These are phyloP conservation scores for Halocynthia aurantium DNA, from an alignment of 23 tunicate genomes.

Conservation along the genomic window DNA sequence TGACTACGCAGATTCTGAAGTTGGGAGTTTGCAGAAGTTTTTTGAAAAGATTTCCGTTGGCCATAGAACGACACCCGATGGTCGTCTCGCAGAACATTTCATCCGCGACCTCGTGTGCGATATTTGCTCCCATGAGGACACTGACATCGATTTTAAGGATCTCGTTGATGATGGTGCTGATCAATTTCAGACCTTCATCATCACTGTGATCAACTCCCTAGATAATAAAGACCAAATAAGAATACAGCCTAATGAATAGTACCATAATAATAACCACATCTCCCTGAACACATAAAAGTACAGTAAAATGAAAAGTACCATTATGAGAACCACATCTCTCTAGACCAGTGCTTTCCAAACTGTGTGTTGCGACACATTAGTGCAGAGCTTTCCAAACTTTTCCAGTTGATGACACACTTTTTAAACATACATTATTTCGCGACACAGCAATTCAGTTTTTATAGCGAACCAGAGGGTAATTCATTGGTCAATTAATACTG, in stretches of 20 bases:
- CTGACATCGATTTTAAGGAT: constrained; percentile 64
- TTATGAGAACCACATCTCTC: too few relatives aligned
- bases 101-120: constrained; percentile 91
- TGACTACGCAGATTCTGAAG: constrained; percentile 71
- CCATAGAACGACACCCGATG: constrained; percentile 46
- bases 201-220: constrained; percentile 92
- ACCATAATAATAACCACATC: too few relatives aligned
- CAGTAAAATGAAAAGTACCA: too few relatives aligned
- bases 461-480: too few relatives aligned
- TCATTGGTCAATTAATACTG: too few relatives aligned
- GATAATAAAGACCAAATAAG: background rate
- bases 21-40: constrained; percentile 65
- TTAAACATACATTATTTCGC: too few relatives aligned
- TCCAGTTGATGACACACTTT: too few relatives aligned
- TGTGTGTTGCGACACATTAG: too few relatives aligned
- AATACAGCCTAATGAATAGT: background rate
- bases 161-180: constrained; percentile 72
- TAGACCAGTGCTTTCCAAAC: too few relatives aligned
- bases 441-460: too few relatives aligned
- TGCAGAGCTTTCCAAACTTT: too few relatives aligned
- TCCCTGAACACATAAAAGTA: too few relatives aligned
- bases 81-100: constrained; percentile 95
- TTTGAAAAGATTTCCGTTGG: constrained; percentile 77
- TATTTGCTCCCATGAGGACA: constrained; percentile 97
- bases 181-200: constrained; percentile 70